Conservation (phyloP, 2,888 invertebrate species). For the Apodemia zela region DNA sequence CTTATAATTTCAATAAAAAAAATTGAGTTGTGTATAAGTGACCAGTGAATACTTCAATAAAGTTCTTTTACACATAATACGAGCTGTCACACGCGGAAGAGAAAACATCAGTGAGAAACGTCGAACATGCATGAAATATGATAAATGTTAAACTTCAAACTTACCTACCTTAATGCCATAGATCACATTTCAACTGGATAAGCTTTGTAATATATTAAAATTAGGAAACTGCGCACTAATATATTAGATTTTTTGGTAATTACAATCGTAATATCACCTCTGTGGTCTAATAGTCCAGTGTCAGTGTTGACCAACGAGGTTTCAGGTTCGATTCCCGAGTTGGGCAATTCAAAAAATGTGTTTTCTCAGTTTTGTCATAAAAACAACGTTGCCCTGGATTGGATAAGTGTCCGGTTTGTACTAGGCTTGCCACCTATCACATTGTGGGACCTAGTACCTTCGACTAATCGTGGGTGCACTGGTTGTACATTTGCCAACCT, state of each 20-base stretch:
- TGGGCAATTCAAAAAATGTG: too few species aligned
- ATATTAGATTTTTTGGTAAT: not conserved
- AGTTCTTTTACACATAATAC: conserved; percentile 56
- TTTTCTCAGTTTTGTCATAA: too few species aligned
- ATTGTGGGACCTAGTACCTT: too few species aligned
- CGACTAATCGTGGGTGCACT: too few species aligned
- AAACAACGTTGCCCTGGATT: too few species aligned
- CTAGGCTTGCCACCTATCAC: too few species aligned
- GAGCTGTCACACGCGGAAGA: conserved; percentile 68
- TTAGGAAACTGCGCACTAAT: not conserved
- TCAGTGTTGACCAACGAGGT: too few species aligned
- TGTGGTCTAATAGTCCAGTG: too few species aligned
- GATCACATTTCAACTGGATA: conserved; percentile 19
- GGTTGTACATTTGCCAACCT: too few species aligned
- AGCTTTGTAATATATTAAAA: not conserved
- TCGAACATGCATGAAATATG: conserved; percentile 69
- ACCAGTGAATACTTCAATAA: conserved; percentile 49
- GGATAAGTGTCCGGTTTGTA: too few species aligned
- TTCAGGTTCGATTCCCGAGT: too few species aligned
- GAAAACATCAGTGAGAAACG: conserved; percentile 64
- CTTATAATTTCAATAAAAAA: not conserved
- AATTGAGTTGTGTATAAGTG: conserved; percentile 10
- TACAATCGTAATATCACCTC: too few species aligned
- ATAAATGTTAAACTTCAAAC: conserved; percentile 64
- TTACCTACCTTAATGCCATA: conserved; percentile 29